Evolutionary conservation across 2,888 invertebrate genomes (phyloP).

Genomic region (Drosophila mimetica): DNA sequence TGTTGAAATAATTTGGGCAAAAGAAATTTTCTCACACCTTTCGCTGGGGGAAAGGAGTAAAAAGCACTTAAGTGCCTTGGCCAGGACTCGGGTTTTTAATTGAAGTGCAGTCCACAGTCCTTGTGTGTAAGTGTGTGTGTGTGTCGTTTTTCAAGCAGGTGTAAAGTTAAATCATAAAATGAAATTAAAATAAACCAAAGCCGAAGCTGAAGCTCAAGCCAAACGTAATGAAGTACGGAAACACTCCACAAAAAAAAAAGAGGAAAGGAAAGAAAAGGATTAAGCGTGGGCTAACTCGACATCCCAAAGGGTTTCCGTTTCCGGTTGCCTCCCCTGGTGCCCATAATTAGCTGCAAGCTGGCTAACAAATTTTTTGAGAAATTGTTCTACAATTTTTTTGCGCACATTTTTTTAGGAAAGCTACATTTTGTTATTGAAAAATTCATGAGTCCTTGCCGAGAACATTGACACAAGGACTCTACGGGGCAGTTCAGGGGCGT

Average conservation of each 20-base stretch:
- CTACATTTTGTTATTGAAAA: slow-evolving; percentile 61
- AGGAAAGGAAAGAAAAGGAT: slow-evolving; percentile 46
- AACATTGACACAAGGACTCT: slow-evolving; percentile 16
- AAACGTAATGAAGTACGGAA: slow-evolving; percentile 69
- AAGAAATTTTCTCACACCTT: slow-evolving; percentile 64
- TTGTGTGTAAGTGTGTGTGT: slow-evolving; percentile 30
- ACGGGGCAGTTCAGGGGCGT: background rate
- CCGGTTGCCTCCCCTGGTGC: slow-evolving; percentile 48
- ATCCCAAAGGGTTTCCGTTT: slow-evolving; percentile 49
- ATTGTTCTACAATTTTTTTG: slow-evolving; percentile 49
- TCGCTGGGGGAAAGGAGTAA: slow-evolving; percentile 47
- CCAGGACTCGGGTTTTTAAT: slow-evolving; percentile 75
- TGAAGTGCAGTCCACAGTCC: slow-evolving; percentile 71
- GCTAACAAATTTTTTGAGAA: slow-evolving; percentile 37
- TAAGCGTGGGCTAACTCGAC: slow-evolving; percentile 47
- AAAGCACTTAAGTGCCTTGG: slow-evolving; percentile 77
- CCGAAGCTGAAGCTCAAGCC: slow-evolving; percentile 27
- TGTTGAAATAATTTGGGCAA: slow-evolving; percentile 66
- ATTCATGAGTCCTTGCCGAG: slow-evolving; percentile 54
- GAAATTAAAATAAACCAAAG: slow-evolving; percentile 82
- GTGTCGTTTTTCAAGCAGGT: slow-evolving; percentile 72
- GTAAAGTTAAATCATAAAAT: slow-evolving; percentile 83
- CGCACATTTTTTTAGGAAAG: slow-evolving; percentile 13
- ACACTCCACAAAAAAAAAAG: slow-evolving; percentile 15
- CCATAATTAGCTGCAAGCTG: slow-evolving; percentile 76